phyloP scores from a whole-genome alignment of 2,888 invertebrate genomes.

The Euzetes globulus region DNA sequence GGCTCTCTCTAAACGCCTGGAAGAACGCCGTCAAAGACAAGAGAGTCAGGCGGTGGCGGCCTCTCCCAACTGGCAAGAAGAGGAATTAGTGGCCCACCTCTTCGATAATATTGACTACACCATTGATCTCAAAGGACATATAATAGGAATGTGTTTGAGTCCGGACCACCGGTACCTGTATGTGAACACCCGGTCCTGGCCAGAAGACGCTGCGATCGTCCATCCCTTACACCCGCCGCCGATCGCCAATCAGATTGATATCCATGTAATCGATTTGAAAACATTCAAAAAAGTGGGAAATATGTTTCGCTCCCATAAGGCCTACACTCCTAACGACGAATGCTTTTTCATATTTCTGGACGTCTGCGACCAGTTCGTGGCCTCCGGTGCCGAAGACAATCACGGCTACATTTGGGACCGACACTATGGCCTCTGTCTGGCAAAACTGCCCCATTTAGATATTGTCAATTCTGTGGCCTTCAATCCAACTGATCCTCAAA shows the following conservation, averaged over 20 bases:
- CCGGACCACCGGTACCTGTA: constrained; percentile 75
- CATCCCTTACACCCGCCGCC: constrained; percentile 72
- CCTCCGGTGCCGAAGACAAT: constrained; percentile 75
- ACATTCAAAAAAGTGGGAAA: constrained; percentile 66
- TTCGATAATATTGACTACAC: constrained; percentile 65
- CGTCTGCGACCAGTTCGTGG: constrained; percentile 71
- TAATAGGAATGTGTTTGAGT: constrained; percentile 76
- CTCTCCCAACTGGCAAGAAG: constrained; percentile 62
- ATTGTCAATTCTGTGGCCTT: constrained; percentile 79
- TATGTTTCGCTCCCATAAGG: constrained; percentile 68
- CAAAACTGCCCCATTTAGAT: constrained; percentile 65
- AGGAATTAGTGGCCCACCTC: constrained; percentile 57
- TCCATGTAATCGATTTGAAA: constrained; percentile 73
- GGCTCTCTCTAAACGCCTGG: constrained; percentile 36
- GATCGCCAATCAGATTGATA: constrained; percentile 76
- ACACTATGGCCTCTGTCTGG: constrained; percentile 68
- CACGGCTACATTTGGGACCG: constrained; percentile 77
- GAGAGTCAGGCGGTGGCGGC: constrained; percentile 45
- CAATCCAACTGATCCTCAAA: constrained; percentile 68
- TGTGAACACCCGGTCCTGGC: constrained; percentile 76
- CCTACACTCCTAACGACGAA: constrained; percentile 73
- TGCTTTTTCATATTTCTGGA: constrained; percentile 80
- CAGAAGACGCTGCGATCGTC: constrained; percentile 62
- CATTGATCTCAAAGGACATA: constrained; percentile 74
- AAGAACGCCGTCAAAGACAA: constrained; percentile 37